phyloP scores from a whole-genome alignment of 2,797 vertebrate species.

The Periophthalmus magnuspinnatus region DNA sequence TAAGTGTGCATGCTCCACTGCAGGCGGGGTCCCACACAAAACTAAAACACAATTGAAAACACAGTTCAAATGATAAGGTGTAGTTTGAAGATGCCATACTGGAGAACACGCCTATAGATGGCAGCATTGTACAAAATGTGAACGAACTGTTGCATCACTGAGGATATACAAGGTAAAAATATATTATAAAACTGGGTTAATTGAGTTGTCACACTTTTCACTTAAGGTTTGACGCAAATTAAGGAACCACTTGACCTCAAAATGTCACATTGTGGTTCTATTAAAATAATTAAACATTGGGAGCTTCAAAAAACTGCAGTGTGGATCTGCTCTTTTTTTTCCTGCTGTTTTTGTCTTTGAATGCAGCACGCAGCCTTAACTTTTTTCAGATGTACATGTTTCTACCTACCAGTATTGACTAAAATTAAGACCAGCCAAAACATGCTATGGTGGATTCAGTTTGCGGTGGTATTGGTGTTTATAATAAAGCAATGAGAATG shows the following conservation, averaged over 20 bases:
- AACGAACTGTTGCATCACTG: not conserved
- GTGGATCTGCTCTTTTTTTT: too few relatives aligned
- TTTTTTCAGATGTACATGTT: not conserved
- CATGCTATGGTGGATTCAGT: not conserved
- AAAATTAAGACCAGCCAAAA: not conserved
- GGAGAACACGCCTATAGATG: constrained; percentile 54
- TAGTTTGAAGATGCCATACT: not conserved
- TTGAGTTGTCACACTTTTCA: too few relatives aligned
- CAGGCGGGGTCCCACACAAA: constrained; percentile 89
- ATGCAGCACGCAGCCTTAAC: too few relatives aligned
- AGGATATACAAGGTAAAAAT: not conserved
- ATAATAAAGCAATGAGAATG: too few relatives aligned
- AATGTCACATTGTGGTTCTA: too few relatives aligned
- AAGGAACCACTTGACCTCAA: too few relatives aligned
- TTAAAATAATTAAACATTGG: too few relatives aligned
- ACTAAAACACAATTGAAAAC: constrained; percentile 69
- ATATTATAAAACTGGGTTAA: too few relatives aligned
- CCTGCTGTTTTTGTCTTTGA: too few relatives aligned
- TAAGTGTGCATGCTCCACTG: constrained; percentile 84
- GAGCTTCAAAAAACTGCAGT: too few relatives aligned
- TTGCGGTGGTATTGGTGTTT: not conserved
- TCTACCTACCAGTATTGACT: too few relatives aligned
- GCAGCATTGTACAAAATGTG: constrained; percentile 48
- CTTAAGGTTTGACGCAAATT: too few relatives aligned
- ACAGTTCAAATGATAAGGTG: not conserved